Base-by-base conservation (phyloP, 92 coral and sea anemone species). In the Bergia sp. region DNA sequence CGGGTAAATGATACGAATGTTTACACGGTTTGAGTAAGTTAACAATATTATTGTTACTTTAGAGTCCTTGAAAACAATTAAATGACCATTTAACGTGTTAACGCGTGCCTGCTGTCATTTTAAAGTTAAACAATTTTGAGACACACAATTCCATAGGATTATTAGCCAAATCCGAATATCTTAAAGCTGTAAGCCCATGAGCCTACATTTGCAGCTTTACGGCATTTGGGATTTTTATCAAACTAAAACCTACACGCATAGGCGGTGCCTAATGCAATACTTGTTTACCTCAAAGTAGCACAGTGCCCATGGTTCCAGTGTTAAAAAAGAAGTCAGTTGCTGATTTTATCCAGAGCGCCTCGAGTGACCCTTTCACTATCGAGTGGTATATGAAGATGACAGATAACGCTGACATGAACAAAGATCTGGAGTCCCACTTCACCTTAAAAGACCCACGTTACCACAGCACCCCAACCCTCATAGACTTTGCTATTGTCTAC, bases 331-430 rank as follows among this genome's bases (percentile, higher is more conserved):
- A 95, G 69, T 96, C 94, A 57, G 98, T 96, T 10, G 94, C 98
- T 3, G 94, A 96, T 74, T 95, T 97, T 77, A 97, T 97, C 38
- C 98, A 97, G 89, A 95, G 98, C 57, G 99, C 99, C 3, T 97
- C 99, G 0, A 97, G 95, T 0, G 98, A 94, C 81, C 99, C 99
- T 11, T 97, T 97, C 82, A 97, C 99, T 23, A 97, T 97, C 16
- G 99, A 96, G 64, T 97, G 99, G 99, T 97, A 97, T 90, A 97
- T 97, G 99, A 97, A 97, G 89, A 97, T 95, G 99, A 95, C 96
- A 36, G 98, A 97, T 82, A 95, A 96, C 80, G 95, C 98, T 74
- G 98, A 97, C 55, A 89, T 95, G 69, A 97, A 97, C 90, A 96
- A 95, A 88, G 97, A 97, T 38, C 86, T 96, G 76, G 97, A 97